Conservation (phyloP, 2,113 vertebrate genomes). For the Agapornis roseicollis region DNA sequence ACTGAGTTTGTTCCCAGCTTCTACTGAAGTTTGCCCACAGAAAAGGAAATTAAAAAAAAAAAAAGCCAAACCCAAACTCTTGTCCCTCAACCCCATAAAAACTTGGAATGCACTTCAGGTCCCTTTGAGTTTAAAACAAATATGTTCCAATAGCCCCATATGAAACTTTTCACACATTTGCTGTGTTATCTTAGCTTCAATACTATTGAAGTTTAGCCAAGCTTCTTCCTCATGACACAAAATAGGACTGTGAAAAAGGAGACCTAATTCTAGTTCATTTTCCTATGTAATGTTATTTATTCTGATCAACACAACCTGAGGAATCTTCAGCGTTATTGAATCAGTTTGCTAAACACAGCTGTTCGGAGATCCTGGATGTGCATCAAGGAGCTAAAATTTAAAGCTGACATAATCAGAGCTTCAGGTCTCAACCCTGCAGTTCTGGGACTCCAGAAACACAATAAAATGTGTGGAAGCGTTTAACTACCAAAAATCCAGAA, state of each 20-base stretch:
- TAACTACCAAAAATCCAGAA: background rate
- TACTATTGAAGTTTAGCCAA: background rate
- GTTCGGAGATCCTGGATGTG: background rate
- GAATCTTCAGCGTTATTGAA: background rate
- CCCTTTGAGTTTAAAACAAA: background rate
- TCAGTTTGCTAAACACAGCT: background rate
- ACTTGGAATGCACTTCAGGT: fast-evolving
- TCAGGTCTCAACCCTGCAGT: background rate
- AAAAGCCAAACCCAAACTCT: background rate
- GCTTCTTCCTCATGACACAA: background rate
- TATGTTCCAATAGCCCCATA: background rate
- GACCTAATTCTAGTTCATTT: background rate
- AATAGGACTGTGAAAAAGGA: background rate
- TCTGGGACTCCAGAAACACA: background rate
- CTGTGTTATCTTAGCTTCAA: background rate
- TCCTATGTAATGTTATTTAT: background rate
- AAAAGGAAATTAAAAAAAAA: background rate
- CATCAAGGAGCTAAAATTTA: background rate
- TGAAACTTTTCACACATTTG: background rate
- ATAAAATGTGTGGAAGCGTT: background rate
- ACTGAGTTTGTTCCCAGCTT: background rate
- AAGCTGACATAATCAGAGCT: background rate
- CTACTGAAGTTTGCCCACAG: background rate
- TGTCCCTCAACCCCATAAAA: background rate
- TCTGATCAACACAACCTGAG: background rate